Base-by-base conservation (phyloP, 2,888 invertebrate species). In the Chrysolina haemoptera region DNA sequence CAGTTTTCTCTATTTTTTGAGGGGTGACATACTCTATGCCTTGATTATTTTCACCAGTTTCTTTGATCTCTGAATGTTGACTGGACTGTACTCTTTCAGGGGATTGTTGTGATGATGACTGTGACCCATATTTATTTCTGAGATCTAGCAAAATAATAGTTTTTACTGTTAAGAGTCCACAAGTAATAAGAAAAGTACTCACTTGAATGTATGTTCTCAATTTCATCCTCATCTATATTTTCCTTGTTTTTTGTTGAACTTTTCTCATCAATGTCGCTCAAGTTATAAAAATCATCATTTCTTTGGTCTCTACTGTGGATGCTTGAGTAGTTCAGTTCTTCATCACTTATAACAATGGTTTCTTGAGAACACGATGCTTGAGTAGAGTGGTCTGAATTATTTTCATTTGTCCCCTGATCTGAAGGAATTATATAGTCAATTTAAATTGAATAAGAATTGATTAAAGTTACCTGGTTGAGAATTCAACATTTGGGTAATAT, bases 271-370 rank as follows among this genome's bases (percentile, higher is more conserved):
- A 40, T 48, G 62, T 62, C 63, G 48, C 68, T 22, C 48, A 73
- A 70, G 43, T 74, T 22, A 55, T 76, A 76, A 18, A 71, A 65
- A 55, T 75, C 63, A 41, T 62, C 41, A n/a, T 74, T 67, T 48
- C 73, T 76, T 43, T 70, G 71, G 18, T 80, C 76, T 40, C 76
- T 84, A 82, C 89, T 87, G 64, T 91, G 84, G 2, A 74, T 69
- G 65, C 82, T 83, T 0, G 93, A 93, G 86, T 93, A 92, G 82
- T 93, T 91, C 22, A 93, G 86, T 87, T 93, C 93, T 79, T 91
- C 91, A 82, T 93, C 92, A 59, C 90, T 90, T 74, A 91, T 87
- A 75, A 87, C 84, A 53, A 85, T 84, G 62, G 81, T 82, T 67
- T 80, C 82, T 76, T 80, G 77, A 48, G 79, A 79, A 62, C 67